Evolutionary conservation across 2,113 vertebrate genomes (phyloP).

Genomic region (Lagopus leucura): DNA sequence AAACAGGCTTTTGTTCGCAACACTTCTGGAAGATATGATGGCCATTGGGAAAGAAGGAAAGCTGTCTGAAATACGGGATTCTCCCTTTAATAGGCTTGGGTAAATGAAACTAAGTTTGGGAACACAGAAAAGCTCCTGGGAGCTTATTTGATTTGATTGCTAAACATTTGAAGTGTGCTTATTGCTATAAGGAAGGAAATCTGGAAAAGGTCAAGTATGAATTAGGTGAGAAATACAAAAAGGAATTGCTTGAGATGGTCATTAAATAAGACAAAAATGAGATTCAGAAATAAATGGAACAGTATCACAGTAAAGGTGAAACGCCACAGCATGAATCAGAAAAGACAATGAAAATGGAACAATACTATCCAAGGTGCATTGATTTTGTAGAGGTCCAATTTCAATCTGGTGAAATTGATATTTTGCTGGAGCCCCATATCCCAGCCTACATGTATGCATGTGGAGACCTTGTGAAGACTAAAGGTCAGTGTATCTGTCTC

Average conservation of each 20-base stretch:
- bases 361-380: neutral
- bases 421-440: neutral
- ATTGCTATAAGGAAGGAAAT: conserved; percentile 45
- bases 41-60: neutral
- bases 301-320: conserved; percentile 55
- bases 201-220: conserved; percentile 61
- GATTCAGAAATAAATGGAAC: conserved; percentile 39
- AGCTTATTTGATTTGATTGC: conserved; percentile 56
- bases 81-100: neutral
- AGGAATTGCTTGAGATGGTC: conserved; percentile 42
- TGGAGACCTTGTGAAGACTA: conserved; percentile 6
- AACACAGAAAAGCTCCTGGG: neutral
- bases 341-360: conserved; percentile 6
- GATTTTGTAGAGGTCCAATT: conserved; percentile 24
- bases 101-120: conserved; percentile 28
- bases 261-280: conserved; percentile 61
- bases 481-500: conserved; percentile 3
- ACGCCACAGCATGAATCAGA: conserved; percentile 8
- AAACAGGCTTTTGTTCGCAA: neutral
- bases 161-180: conserved; percentile 36
- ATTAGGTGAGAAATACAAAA: conserved; percentile 57
- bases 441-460: neutral
- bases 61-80: neutral
- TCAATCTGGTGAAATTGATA: neutral
- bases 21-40: neutral